These are phyloP conservation scores for Ochropleura leucogaster DNA, from an alignment of 2,888 invertebrate genomes.

Conservation along the genomic window DNA sequence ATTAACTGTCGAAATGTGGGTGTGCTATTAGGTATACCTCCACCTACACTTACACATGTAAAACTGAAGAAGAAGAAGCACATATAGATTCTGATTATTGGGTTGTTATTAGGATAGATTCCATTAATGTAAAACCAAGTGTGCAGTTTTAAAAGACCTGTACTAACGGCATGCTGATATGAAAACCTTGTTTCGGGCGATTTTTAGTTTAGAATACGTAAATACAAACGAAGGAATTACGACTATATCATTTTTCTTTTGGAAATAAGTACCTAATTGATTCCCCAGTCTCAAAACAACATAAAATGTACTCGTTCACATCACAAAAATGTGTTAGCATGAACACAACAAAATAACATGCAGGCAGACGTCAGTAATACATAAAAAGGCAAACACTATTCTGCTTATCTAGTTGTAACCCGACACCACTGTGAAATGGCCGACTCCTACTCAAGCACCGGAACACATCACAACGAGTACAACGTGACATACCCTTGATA, in stretches of 20 bases:
- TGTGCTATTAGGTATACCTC: too few species aligned
- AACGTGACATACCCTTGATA: constrained; percentile 50
- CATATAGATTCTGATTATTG: background rate
- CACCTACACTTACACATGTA: too few species aligned
- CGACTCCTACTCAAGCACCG: constrained; percentile 50
- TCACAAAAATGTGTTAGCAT: background rate
- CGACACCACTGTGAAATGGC: constrained; percentile 45
- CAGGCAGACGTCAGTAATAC: constrained; percentile 4
- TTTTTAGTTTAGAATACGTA: background rate
- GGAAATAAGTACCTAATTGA: background rate
- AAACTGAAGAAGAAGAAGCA: too few species aligned
- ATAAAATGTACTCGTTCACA: background rate
- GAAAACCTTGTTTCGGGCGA: background rate
- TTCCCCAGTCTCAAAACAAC: background rate
- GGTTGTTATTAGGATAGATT: background rate
- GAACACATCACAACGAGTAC: constrained; percentile 55
- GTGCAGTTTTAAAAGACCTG: background rate
- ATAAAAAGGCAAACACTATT: constrained; percentile 23
- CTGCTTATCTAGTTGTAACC: constrained; percentile 35
- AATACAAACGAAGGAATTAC: background rate
- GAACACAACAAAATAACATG: background rate
- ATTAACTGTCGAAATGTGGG: too few species aligned
- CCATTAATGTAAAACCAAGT: background rate
- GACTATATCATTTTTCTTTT: background rate
- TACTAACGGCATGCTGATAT: background rate